Percentiles rank a stretch among this genome's conserved stretches.
These are phyloP conservation scores for Lepus oiostolus DNA, from an alignment of 2,797 vertebrate genomes.

Conservation along the genomic window DNA sequence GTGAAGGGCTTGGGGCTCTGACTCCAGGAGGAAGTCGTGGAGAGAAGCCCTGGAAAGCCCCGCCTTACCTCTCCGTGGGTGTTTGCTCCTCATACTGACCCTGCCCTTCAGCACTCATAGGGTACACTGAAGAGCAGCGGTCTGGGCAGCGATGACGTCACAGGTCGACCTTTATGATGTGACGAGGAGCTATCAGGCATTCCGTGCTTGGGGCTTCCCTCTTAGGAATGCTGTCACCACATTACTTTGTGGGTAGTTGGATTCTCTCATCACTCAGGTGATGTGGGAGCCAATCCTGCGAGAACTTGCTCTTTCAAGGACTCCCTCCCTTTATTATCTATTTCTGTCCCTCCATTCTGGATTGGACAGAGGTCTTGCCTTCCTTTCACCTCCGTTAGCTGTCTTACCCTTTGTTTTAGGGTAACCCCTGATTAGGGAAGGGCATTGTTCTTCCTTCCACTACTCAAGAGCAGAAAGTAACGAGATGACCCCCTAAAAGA, in stretches of 20 bases:
- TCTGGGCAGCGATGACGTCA: constrained; percentile 73
- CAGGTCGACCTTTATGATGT: constrained; percentile 73
- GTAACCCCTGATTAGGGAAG: background rate
- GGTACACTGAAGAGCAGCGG: background rate
- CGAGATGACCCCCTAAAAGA: background rate
- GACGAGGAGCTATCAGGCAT: constrained; percentile 31
- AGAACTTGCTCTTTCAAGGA: constrained; percentile 37
- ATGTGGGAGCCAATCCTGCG: background rate
- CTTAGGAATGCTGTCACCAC: background rate
- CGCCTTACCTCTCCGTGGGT: constrained; percentile 73
- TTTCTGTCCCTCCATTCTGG: background rate
- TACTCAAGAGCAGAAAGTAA: constrained; percentile 12
- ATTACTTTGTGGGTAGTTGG: background rate
- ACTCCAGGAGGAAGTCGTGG: background rate
- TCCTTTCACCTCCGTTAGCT: background rate
- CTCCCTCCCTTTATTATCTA: background rate
- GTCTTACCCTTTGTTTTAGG: constrained; percentile 31
- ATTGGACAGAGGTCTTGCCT: constrained; percentile 40
- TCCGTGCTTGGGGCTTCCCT: constrained; percentile 23
- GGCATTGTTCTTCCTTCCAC: background rate
- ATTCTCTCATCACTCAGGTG: constrained; percentile 26
- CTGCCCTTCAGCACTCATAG: constrained; percentile 37
- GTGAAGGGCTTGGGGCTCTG: background rate
- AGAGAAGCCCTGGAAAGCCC: background rate
- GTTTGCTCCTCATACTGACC: constrained; percentile 71